These are phyloP conservation scores for Brachionus paranguensis DNA, from an alignment of 1,140 invertebrate genomes.

Conservation along the genomic window DNA sequence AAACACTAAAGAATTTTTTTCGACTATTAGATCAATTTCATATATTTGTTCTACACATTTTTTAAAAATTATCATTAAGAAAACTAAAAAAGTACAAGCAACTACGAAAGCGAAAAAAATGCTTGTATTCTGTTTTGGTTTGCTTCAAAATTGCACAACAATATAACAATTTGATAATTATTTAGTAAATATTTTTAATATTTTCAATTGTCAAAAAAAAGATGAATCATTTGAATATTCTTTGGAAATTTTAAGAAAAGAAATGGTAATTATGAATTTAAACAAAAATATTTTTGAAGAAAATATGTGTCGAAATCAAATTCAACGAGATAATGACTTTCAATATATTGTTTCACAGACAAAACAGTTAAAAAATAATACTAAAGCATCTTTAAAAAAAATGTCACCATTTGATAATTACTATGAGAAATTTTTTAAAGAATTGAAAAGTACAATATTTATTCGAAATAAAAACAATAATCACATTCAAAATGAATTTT, in stretches of 20 bases:
- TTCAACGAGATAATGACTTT: not conserved
- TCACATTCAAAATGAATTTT: not conserved
- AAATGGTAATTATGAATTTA: not conserved
- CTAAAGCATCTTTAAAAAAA: not conserved
- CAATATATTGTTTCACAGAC: not conserved
- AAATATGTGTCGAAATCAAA: not conserved
- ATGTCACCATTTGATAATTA: not conserved
- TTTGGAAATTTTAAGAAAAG: not conserved
- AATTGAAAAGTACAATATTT: not conserved
- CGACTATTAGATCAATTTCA: not conserved
- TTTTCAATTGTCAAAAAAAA: not conserved
- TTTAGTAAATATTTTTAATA: not conserved
- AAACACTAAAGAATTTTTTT: not conserved
- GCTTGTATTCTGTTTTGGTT: not conserved
- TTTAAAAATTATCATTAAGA: not conserved
- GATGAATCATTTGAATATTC: not conserved
- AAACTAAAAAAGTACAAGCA: not conserved
- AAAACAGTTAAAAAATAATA: not conserved
- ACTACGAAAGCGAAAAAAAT: not conserved
- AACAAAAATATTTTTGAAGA: not conserved
- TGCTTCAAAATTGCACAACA: not conserved
- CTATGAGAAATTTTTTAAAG: not conserved
- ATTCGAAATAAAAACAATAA: not conserved
- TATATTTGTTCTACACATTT: not conserved
- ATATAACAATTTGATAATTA: not conserved